phyloP scores from a whole-genome alignment of 2,888 invertebrate genomes.

The Cephus rjabovi region DNA sequence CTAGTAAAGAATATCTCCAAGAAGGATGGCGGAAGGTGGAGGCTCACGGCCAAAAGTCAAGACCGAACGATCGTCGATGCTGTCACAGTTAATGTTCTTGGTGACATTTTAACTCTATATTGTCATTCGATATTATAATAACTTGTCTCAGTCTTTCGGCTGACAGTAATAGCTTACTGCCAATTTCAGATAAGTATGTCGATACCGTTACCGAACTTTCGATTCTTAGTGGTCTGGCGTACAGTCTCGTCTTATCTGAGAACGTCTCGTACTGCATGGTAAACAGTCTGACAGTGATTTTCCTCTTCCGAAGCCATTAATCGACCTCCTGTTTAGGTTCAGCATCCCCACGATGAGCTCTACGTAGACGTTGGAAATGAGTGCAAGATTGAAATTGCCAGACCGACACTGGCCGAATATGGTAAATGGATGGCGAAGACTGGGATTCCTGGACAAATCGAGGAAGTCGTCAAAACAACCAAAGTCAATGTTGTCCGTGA shows the following conservation, averaged over 20 bases:
- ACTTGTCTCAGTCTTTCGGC: too few species aligned
- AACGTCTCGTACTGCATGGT: slow-evolving; percentile 22
- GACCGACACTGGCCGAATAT: slow-evolving; percentile 42
- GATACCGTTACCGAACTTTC: not conserved
- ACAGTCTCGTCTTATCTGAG: slow-evolving; percentile 16
- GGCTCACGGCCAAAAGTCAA: slow-evolving; percentile 59
- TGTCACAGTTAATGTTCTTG: slow-evolving; percentile 63
- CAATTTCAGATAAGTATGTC: slow-evolving; percentile 18
- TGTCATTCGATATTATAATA: too few species aligned
- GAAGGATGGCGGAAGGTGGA: slow-evolving; percentile 67
- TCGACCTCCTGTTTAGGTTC: slow-evolving; percentile 8
- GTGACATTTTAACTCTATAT: slow-evolving; percentile 38
- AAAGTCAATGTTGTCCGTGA: slow-evolving; percentile 54
- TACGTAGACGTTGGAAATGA: slow-evolving; percentile 16
- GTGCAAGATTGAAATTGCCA: slow-evolving; percentile 19
- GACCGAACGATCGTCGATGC: slow-evolving; percentile 63
- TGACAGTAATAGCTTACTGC: not conserved
- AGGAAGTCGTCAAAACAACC: slow-evolving; percentile 64
- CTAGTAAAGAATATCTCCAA: slow-evolving; percentile 60
- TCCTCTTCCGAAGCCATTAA: not conserved
- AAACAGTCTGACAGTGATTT: not conserved
- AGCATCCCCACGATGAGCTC: slow-evolving; percentile 16
- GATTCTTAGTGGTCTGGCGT: slow-evolving; percentile 22
- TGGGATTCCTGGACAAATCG: slow-evolving; percentile 67
- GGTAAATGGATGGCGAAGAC: slow-evolving; percentile 68